Evolutionary conservation across 2,113 vertebrate species (phyloP).

Genomic region (Dasyprocta punctata): DNA sequence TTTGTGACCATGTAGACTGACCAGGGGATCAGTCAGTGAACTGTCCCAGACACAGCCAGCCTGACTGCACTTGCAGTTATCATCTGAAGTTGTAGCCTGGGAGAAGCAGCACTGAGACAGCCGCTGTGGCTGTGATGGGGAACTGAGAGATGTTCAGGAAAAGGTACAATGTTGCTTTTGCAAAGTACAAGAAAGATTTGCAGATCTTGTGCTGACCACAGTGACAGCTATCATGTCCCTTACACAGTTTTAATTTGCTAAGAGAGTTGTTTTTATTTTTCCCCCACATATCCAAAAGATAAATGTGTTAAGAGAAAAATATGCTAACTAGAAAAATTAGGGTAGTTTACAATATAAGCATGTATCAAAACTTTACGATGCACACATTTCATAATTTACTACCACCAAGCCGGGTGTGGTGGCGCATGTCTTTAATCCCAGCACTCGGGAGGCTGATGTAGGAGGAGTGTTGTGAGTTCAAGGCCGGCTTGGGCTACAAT

Average conservation of each 20-base stretch:
- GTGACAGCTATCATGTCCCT: neutral
- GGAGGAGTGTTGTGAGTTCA: too few species aligned
- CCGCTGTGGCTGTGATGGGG: neutral
- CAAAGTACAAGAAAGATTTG: neutral
- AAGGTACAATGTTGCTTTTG: neutral
- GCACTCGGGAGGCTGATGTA: too few species aligned
- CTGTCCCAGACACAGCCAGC: neutral
- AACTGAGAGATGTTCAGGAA: neutral
- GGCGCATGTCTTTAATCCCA: too few species aligned
- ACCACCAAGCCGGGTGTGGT: too few species aligned
- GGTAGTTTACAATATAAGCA: neutral
- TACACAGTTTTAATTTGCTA: neutral
- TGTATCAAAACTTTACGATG: neutral
- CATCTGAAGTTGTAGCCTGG: neutral
- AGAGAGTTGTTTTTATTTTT: neutral
- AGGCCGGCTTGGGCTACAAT: too few species aligned
- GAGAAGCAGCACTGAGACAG: neutral
- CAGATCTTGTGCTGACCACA: neutral
- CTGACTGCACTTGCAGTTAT: neutral
- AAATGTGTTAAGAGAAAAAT: neutral
- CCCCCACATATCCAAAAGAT: neutral
- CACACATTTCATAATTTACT: neutral
- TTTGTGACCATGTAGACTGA: neutral
- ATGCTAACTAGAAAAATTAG: neutral
- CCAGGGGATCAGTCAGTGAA: neutral